Evolutionary conservation across 2,888 invertebrate species (phyloP).

Genomic region (Lamellibrachia satsuma): DNA sequence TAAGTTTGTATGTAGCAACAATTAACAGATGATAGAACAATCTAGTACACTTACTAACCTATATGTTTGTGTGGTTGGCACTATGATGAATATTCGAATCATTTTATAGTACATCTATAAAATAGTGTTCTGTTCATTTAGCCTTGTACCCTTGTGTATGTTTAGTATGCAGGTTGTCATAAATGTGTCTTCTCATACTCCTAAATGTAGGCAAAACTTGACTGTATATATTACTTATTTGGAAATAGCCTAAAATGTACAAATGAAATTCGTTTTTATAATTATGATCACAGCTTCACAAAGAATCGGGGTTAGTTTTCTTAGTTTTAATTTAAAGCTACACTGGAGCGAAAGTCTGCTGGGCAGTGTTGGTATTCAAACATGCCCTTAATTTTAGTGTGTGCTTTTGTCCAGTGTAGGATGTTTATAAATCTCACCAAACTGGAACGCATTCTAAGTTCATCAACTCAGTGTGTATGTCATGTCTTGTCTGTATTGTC

Average conservation of each 20-base stretch:
- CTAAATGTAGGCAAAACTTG: too few species aligned
- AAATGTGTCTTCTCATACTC: too few species aligned
- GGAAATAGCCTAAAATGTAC: neutral
- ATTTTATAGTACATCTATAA: neutral
- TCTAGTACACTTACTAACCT: neutral
- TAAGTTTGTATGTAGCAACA: neutral
- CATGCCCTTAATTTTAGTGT: neutral
- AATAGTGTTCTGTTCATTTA: neutral
- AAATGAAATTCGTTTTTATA: neutral
- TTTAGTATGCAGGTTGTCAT: too few species aligned
- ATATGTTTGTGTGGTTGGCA: neutral
- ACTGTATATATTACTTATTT: too few species aligned
- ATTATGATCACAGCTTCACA: neutral
- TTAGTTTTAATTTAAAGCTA: neutral
- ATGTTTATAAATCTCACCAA: neutral
- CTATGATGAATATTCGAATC: neutral
- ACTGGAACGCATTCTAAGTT: too few species aligned
- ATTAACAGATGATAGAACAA: neutral
- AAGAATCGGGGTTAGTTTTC: neutral
- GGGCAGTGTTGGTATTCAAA: neutral
- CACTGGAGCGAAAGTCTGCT: neutral
- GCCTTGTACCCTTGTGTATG: neutral
- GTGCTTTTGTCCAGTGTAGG: neutral
- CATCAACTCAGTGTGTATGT: neutral
- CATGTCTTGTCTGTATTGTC: neutral